Evolutionary conservation across 2,797 vertebrate genomes (phyloP).

Genomic region (Antrozous pallidus): DNA sequence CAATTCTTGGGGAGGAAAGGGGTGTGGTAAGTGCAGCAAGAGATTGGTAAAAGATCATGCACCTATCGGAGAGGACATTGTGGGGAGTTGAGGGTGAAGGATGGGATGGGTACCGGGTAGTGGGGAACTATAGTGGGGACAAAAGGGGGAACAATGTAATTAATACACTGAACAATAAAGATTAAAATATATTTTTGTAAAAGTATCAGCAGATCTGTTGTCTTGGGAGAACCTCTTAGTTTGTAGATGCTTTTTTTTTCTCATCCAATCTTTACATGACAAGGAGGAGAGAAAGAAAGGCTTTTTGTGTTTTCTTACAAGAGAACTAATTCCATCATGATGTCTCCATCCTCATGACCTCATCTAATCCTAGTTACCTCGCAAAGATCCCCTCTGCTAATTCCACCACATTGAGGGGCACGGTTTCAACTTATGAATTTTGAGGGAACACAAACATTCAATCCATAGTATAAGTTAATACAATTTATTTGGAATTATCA

Average conservation of each 20-base stretch:
- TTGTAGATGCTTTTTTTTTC: neutral
- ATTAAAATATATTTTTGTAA: too few relatives aligned
- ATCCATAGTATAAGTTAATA: neutral
- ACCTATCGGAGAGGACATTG: too few relatives aligned
- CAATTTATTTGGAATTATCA: neutral
- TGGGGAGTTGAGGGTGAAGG: too few relatives aligned
- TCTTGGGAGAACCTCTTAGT: neutral
- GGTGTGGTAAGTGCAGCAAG: too few relatives aligned
- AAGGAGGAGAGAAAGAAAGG: neutral
- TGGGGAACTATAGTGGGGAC: too few relatives aligned
- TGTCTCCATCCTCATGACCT: neutral
- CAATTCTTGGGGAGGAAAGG: too few relatives aligned
- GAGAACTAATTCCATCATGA: neutral
- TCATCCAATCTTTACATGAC: neutral
- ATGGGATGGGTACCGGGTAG: too few relatives aligned
- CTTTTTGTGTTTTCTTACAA: neutral
- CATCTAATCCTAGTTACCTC: neutral
- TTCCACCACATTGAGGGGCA: neutral
- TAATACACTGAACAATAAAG: too few relatives aligned
- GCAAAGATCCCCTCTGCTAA: neutral
- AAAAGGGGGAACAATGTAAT: too few relatives aligned
- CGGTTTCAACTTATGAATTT: neutral
- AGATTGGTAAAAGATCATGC: too few relatives aligned
- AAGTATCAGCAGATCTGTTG: neutral
- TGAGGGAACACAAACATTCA: neutral